phyloP scores from a whole-genome alignment of 2,113 vertebrate species.

The Lonchura striata region DNA sequence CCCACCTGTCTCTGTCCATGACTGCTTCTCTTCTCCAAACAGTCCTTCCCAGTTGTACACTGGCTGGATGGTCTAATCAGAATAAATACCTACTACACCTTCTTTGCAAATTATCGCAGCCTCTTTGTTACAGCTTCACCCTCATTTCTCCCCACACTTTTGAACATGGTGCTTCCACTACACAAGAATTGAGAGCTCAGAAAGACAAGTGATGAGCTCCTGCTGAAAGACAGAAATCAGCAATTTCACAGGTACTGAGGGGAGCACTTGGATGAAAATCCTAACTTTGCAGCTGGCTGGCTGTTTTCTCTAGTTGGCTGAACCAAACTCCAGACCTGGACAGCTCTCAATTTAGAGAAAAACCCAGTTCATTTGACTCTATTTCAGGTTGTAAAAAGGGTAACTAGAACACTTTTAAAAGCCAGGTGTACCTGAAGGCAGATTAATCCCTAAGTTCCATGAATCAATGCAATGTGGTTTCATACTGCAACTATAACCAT shows the following conservation, averaged over 20 bases:
- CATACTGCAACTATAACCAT: background rate
- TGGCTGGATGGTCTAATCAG: background rate
- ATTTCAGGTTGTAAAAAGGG: background rate
- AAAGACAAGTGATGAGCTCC: background rate
- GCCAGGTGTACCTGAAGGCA: background rate
- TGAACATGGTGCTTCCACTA: background rate
- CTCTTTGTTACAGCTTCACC: background rate
- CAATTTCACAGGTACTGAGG: background rate
- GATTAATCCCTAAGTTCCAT: background rate
- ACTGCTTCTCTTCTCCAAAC: background rate
- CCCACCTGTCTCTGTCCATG: background rate
- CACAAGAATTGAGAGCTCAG: background rate
- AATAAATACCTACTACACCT: background rate
- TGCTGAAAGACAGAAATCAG: background rate
- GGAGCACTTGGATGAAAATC: background rate
- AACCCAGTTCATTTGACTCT: background rate
- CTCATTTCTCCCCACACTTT: background rate
- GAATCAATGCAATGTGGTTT: background rate
- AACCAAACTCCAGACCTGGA: background rate
- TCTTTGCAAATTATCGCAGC: background rate
- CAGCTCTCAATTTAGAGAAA: background rate
- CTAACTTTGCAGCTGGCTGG: background rate
- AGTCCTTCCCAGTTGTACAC: accelerated
- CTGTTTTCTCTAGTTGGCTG: background rate
- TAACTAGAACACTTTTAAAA: background rate